These are phyloP conservation scores for Drosophila mulleri DNA, from an alignment of 2,888 invertebrate genomes.

Conservation along the genomic window DNA sequence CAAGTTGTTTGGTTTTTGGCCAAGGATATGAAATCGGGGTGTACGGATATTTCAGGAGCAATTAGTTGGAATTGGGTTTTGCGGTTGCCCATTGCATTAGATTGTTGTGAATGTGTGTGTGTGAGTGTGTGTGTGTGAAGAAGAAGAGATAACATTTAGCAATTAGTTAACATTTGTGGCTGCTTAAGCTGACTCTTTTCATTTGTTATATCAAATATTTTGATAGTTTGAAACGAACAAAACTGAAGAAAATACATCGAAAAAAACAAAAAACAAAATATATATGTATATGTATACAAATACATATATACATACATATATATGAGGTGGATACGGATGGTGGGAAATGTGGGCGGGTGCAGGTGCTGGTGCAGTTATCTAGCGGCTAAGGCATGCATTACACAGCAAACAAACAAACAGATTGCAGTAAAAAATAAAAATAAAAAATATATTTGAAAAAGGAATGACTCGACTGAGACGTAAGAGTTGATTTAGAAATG, in stretches of 20 bases:
- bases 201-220: constrained; percentile 28
- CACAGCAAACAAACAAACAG: constrained; percentile 25
- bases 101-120: constrained; percentile 20
- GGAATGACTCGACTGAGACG: background rate
- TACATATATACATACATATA: background rate
- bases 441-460: background rate
- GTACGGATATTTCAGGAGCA: constrained; percentile 78
- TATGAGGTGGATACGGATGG: background rate
- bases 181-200: constrained; percentile 14
- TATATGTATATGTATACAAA: background rate
- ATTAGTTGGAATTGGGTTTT: constrained; percentile 80
- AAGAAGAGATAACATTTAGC: constrained; percentile 59
- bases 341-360: background rate
- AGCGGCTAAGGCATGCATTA: constrained; percentile 47
- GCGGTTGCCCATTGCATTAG: constrained; percentile 60
- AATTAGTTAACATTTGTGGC: constrained; percentile 67
- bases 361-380: constrained; percentile 65
- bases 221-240: constrained; percentile 28
- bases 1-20: constrained; percentile 52
- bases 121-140: constrained; percentile 19
- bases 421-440: background rate
- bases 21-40: constrained; percentile 68
- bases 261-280: constrained; percentile 40
- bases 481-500: background rate
- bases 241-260: constrained; percentile 60